Evolutionary conservation across 1,140 invertebrate genomes (phyloP), one percentile per base, ranked within the genome.

Genomic region (Zaprionus davidi): DNA sequence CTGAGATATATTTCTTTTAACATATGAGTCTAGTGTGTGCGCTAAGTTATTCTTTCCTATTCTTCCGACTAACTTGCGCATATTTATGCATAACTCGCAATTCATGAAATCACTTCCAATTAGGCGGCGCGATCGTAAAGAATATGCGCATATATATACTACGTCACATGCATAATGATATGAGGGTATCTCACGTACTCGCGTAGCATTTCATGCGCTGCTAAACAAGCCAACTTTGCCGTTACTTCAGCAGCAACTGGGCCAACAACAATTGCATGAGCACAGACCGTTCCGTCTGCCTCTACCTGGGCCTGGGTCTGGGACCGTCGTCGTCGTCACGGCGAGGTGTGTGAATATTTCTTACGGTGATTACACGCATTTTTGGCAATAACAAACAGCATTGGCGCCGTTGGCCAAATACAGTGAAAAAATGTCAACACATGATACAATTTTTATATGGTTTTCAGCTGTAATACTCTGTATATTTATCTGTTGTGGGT

Each of bases 381-480:
- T 84, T 86, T 87, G 80, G 81, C 75, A 87, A 78, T 65, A 65
- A 87, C 80, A 79, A 46, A 68, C 53, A 72, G 51, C 59, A 57
- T 57, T 57, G 65, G 22, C 66, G 57, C 64, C 56, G 75, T 86
- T 77, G 62, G 77, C 83, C 83, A 84, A 87, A 87, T 84, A 88
- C 73, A 88, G 84, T 67, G 65, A 87, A 82, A 75, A 87, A 88
- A 81, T 88, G 84, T 88, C 84, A 88, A 81, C 84, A 90, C 81
- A 76, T 88, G 71, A 71, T 79, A 72, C 69, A 22, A 56, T 65
- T 76, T 78, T 83, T 49, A 60, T 36, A 15, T 51, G 13, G 26
- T 70, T 22, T 79, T 74, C 9, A 34, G 62, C 17, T 57, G 41
- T 9, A 9, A 66, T 71, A 64, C 62, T 41, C 53, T 58, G 5